Percentiles rank a stretch among this genome's conserved stretches.
These are phyloP conservation scores for Brachionus asplanchnoidis DNA, from an alignment of 1,140 invertebrate genomes.

Conservation along the genomic window DNA sequence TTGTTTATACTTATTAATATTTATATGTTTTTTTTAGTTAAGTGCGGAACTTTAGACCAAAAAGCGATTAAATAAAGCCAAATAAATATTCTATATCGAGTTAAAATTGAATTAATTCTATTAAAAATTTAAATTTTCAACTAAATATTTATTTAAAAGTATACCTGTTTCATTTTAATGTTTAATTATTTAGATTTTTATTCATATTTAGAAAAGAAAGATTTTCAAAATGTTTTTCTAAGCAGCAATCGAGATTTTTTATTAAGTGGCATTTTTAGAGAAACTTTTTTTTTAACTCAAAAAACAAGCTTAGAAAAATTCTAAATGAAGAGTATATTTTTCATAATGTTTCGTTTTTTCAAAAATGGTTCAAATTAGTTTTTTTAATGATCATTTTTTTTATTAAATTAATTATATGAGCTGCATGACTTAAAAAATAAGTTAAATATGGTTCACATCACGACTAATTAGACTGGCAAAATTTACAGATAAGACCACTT, in stretches of 20 bases:
- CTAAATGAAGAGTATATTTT: background rate
- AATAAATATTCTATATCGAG: background rate
- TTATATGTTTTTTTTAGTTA: background rate
- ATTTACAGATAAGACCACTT: background rate
- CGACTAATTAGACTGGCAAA: background rate
- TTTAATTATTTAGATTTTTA: slow-evolving; percentile 5
- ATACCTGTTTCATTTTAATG: background rate
- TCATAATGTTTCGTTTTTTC: too few species aligned
- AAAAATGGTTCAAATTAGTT: too few species aligned
- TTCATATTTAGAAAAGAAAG: background rate
- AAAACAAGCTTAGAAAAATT: background rate
- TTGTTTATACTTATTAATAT: background rate
- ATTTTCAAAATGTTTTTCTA: background rate
- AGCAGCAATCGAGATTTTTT: background rate
- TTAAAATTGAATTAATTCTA: background rate
- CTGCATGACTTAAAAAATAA: background rate
- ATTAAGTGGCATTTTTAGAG: too few species aligned
- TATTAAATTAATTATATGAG: background rate
- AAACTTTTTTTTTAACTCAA: background rate
- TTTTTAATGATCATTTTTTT: too few species aligned
- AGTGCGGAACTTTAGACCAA: background rate
- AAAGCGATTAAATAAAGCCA: slow-evolving; percentile 7
- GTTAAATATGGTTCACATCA: background rate
- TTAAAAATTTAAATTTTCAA: slow-evolving; percentile 3
- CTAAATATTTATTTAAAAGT: slow-evolving; percentile 10